A percentile compares a stretch with the other conserved stretches of the same genome.
Conservation (phyloP, 2,113 vertebrate genomes). For the Solenodon paradoxus region DNA sequence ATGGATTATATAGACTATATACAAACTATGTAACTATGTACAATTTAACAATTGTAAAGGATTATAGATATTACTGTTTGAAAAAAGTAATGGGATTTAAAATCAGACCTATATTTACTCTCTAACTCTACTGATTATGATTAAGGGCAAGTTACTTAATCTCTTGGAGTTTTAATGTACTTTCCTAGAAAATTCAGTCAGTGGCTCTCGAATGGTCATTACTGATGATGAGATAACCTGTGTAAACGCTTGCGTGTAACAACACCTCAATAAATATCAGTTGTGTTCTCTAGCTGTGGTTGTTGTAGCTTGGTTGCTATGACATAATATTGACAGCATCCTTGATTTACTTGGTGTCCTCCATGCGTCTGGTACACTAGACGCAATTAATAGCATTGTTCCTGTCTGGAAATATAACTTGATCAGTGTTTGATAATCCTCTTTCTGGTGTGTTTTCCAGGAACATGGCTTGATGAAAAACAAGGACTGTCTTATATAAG, state of each 20-base stretch:
- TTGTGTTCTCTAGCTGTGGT: not conserved
- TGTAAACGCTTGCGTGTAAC: not conserved
- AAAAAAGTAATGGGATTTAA: not conserved
- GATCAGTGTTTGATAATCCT: conserved; percentile 53
- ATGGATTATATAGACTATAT: not conserved
- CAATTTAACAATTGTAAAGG: not conserved
- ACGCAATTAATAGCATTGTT: conserved; percentile 30
- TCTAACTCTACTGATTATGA: not conserved
- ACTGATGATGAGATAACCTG: not conserved
- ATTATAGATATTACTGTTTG: not conserved
- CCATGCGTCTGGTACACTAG: not conserved
- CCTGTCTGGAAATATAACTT: conserved; percentile 40
- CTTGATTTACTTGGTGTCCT: conserved; percentile 45
- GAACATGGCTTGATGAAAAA: conserved; percentile 53
- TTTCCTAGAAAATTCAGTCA: not conserved
- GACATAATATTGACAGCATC: conserved; percentile 21
- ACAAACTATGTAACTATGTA: not conserved
- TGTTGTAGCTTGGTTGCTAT: not conserved
- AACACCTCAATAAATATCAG: not conserved
- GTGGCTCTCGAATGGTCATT: not conserved
- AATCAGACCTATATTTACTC: conserved; percentile 39
- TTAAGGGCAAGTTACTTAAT: not conserved
- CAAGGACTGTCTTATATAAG: conserved; percentile 29
- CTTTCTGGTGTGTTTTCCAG: conserved; percentile 36
- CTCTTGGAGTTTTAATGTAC: not conserved